A percentile compares a stretch with the other conserved stretches of the same genome.
phyloP scores from a whole-genome alignment of 2,797 vertebrate genomes.

The Chaetophractus vellerosus region DNA sequence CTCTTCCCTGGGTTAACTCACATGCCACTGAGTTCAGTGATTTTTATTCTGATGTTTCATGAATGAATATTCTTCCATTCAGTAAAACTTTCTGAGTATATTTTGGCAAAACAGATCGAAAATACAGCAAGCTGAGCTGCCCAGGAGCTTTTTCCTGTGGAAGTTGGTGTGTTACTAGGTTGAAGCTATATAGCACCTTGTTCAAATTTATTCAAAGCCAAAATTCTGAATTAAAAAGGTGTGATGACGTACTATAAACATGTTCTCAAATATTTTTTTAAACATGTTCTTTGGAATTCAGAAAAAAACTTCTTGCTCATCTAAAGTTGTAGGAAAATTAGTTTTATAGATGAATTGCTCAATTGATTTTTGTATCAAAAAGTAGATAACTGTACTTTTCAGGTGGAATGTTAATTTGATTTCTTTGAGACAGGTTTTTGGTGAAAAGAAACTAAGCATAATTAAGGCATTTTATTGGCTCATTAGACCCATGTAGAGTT shows the following conservation, averaged over 20 bases:
- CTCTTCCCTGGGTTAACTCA: neutral
- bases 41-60: slow-evolving; percentile 12
- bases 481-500: slow-evolving; percentile 53
- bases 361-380: slow-evolving; percentile 59
- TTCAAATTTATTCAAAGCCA: slow-evolving; percentile 41
- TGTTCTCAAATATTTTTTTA: neutral
- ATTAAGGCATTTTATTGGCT: slow-evolving; percentile 70
- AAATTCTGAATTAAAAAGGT: slow-evolving; percentile 49
- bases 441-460: slow-evolving; percentile 65
- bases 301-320: neutral
- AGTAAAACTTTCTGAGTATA: neutral
- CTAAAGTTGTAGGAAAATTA: slow-evolving; percentile 47
- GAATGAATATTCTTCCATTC: slow-evolving; percentile 37
- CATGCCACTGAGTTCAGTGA: neutral
- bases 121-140: neutral
- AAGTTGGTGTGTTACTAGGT: slow-evolving; percentile 31
- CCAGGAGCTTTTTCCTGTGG: neutral
- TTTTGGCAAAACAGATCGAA: slow-evolving; percentile 33
- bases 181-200: neutral
- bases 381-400: slow-evolving; percentile 62
- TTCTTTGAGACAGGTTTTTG: slow-evolving; percentile 59
- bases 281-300: slow-evolving; percentile 33
- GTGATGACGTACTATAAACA: neutral
- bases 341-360: slow-evolving; percentile 53
- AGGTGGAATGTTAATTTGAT: slow-evolving; percentile 48